A percentile compares a stretch with the other conserved stretches of the same genome.
These are phyloP conservation scores for Mesitornis unicolor DNA, from an alignment of 2,113 vertebrate genomes.

Conservation along the genomic window DNA sequence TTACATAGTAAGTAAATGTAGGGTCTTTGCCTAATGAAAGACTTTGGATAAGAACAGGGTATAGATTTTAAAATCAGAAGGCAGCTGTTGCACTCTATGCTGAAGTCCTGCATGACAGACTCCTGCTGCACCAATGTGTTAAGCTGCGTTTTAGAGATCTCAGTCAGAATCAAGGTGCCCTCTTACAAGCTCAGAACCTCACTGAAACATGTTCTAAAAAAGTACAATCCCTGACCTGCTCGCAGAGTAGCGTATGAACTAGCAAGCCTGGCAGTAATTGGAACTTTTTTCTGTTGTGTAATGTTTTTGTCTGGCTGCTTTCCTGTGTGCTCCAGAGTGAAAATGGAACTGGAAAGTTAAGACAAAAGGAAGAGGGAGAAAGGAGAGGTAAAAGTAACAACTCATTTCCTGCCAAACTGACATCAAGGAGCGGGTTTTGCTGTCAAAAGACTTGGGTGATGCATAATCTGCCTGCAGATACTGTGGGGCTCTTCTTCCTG, in stretches of 20 bases:
- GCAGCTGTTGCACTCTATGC: not conserved
- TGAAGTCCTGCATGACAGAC: not conserved
- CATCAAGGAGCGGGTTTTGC: not conserved
- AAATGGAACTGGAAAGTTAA: not conserved
- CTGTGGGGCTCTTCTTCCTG: not conserved
- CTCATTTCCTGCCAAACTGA: not conserved
- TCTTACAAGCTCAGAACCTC: not conserved
- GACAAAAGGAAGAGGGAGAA: not conserved
- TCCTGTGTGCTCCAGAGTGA: not conserved
- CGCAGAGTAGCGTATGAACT: not conserved
- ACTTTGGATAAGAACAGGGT: not conserved
- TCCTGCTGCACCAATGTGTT: not conserved
- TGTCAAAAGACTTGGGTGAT: not conserved
- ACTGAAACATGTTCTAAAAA: not conserved
- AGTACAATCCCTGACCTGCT: not conserved
- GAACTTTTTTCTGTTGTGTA: not conserved
- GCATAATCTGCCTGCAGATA: not conserved
- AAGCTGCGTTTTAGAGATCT: not conserved
- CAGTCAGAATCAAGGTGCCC: not conserved
- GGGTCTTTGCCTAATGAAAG: not conserved
- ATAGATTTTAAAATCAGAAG: not conserved
- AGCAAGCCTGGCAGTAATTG: not conserved
- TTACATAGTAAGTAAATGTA: slow-evolving; percentile 89
- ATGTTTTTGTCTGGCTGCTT: not conserved
- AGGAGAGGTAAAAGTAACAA: not conserved